Conservation (phyloP, 1,140 invertebrate genomes). For the Vanessa atalanta region DNA sequence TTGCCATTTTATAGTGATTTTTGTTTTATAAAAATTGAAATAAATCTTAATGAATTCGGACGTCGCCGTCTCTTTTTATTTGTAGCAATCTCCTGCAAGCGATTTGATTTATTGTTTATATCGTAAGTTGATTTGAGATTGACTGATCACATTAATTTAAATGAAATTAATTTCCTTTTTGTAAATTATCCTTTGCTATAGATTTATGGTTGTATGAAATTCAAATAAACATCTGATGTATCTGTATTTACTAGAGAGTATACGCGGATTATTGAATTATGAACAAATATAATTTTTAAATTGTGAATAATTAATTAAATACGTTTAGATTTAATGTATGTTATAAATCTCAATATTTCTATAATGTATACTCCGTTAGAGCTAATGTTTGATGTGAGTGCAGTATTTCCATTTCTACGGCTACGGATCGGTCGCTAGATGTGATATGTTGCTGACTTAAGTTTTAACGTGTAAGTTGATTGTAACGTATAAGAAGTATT, state of each 20-base stretch:
- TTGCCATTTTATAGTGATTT: slow-evolving; percentile 34
- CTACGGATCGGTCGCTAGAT: slow-evolving; percentile 65
- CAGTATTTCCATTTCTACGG: slow-evolving; percentile 60
- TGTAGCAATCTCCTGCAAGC: slow-evolving; percentile 16
- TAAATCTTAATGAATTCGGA: slow-evolving; percentile 28
- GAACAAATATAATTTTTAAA: slow-evolving; percentile 38
- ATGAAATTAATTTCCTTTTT: slow-evolving; percentile 10
- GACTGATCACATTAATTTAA: slow-evolving; percentile 15
- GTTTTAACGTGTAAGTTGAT: slow-evolving; percentile 53
- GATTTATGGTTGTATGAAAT: slow-evolving; percentile 8
- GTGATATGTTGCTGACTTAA: slow-evolving; percentile 73
- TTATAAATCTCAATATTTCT: slow-evolving; percentile 31
- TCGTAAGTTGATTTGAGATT: slow-evolving; percentile 5
- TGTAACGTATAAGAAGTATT: slow-evolving; percentile 72
- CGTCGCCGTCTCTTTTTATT: slow-evolving; percentile 36
- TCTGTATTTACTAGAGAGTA: slow-evolving; percentile 37
- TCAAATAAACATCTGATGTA: slow-evolving; percentile 17
- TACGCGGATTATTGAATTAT: slow-evolving; percentile 22
- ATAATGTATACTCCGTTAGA: slow-evolving; percentile 31
- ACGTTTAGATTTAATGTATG: slow-evolving; percentile 22
- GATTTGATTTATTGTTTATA: slow-evolving; percentile 17
- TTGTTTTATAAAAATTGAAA: slow-evolving; percentile 20
- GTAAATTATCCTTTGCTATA: slow-evolving; percentile 28
- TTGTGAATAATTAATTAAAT: slow-evolving; percentile 37
- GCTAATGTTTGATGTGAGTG: slow-evolving; percentile 33